Evolutionary conservation across 2,888 invertebrate species (phyloP).

Genomic region (Eretmocerus hayati): DNA sequence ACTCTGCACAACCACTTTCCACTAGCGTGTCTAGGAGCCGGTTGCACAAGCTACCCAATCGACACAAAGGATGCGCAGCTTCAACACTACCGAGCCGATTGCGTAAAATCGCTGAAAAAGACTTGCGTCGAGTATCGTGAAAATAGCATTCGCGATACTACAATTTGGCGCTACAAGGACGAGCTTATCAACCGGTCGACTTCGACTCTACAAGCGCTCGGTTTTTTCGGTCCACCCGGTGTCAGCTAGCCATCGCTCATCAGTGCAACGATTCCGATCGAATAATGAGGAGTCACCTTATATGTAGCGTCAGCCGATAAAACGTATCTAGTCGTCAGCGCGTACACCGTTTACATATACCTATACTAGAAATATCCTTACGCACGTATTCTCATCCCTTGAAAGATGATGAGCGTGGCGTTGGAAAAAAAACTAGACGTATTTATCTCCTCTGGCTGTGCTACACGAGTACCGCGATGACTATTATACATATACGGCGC

Average conservation of each 20-base stretch:
- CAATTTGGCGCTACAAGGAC: constrained; percentile 82
- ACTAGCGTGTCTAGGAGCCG: constrained; percentile 72
- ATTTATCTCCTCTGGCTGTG: no score
- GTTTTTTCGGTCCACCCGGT: constrained; percentile 54
- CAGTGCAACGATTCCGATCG: no score
- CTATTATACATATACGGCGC: no score
- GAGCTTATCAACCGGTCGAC: constrained; percentile 65
- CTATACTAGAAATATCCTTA: no score
- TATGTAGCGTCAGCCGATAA: no score
- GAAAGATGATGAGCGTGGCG: no score
- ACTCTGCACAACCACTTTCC: constrained; percentile 91
- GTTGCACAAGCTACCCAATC: constrained; percentile 77
- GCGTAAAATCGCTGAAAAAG: constrained; percentile 80
- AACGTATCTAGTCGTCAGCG: no score
- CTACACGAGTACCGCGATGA: no score
- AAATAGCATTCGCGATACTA: constrained; percentile 74
- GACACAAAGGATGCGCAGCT: constrained; percentile 78
- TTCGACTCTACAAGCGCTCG: constrained; percentile 63
- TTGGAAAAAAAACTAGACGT: no score
- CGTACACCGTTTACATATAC: no score
- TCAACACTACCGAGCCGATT: constrained; percentile 91
- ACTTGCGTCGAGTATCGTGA: constrained; percentile 75
- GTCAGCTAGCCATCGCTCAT: neutral
- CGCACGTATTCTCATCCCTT: no score
- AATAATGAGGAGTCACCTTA: no score